These are phyloP conservation scores for Dasysyrphus albostriatus DNA, from an alignment of 2,888 invertebrate genomes.

Conservation along the genomic window DNA sequence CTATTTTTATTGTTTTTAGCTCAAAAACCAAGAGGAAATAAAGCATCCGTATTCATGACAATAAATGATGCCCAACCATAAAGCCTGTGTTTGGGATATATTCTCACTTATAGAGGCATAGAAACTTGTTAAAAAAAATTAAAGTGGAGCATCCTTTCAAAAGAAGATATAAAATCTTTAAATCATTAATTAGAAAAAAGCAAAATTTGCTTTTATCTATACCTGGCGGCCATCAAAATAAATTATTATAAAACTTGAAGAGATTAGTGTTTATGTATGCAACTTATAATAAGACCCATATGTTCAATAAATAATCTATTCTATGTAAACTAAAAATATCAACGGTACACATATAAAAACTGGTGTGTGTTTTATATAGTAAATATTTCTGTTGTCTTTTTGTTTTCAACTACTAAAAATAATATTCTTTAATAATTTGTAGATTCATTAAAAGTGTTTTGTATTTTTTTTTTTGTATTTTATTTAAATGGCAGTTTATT, in stretches of 20 bases:
- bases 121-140: too few relatives aligned
- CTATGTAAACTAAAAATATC: constrained; percentile 19
- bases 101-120: too few relatives aligned
- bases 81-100: too few relatives aligned
- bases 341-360: constrained; percentile 23
- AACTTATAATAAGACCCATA: neutral
- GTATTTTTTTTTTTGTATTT: constrained; percentile 52
- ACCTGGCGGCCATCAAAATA: neutral
- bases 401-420: constrained; percentile 17
- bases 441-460: constrained; percentile 26
- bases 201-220: too few relatives aligned
- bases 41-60: too few relatives aligned
- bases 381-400: constrained; percentile 27
- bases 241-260: neutral
- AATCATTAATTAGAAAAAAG: too few relatives aligned
- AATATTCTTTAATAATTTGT: constrained; percentile 28
- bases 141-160: too few relatives aligned
- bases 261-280: neutral
- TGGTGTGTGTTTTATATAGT: neutral
- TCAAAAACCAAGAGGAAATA: too few relatives aligned
- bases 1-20: too few relatives aligned
- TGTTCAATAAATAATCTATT: neutral
- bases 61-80: too few relatives aligned
- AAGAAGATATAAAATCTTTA: too few relatives aligned
- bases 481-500: constrained; percentile 74